These are phyloP conservation scores for Actinia equina DNA, from an alignment of 64 coral and sea anemone genomes.

Conservation along the genomic window DNA sequence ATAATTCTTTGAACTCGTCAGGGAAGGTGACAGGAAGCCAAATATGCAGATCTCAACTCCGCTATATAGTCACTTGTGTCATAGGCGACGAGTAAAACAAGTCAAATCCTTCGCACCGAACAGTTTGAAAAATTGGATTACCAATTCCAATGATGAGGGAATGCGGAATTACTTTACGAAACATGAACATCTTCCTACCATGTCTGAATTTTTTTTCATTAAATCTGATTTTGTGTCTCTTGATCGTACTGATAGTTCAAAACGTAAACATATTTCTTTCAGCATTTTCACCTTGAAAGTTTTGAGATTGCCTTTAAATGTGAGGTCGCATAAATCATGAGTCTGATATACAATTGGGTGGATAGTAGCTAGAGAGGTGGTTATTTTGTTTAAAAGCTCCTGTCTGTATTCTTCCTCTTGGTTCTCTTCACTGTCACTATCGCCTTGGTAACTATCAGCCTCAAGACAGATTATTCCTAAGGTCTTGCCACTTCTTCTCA, in stretches of 20 bases:
- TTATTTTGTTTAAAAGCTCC: neutral
- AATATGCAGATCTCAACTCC: neutral
- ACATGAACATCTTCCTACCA: conserved; percentile 9
- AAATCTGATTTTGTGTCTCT: conserved; percentile 5
- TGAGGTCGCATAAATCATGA: conserved; percentile 6
- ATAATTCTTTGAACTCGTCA: no score
- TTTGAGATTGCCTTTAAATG: neutral
- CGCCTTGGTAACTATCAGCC: neutral
- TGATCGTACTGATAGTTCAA: neutral
- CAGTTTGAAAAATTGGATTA: neutral
- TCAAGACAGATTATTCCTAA: neutral
- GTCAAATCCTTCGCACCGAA: no score
- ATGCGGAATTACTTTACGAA: neutral
- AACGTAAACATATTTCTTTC: conserved; percentile 19
- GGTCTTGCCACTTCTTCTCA: neutral
- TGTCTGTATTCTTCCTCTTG: conserved; percentile 2
- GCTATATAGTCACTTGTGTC: no score
- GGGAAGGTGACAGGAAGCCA: neutral
- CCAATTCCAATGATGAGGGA: neutral
- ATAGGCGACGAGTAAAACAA: no score
- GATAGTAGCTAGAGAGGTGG: neutral
- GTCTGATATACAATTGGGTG: conserved; percentile 20
- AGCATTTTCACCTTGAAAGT: conserved; percentile 12
- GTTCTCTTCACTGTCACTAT: neutral
- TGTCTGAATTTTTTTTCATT: neutral